phyloP scores from a whole-genome alignment of 2,113 vertebrate species.

The Mastomys coucha region DNA sequence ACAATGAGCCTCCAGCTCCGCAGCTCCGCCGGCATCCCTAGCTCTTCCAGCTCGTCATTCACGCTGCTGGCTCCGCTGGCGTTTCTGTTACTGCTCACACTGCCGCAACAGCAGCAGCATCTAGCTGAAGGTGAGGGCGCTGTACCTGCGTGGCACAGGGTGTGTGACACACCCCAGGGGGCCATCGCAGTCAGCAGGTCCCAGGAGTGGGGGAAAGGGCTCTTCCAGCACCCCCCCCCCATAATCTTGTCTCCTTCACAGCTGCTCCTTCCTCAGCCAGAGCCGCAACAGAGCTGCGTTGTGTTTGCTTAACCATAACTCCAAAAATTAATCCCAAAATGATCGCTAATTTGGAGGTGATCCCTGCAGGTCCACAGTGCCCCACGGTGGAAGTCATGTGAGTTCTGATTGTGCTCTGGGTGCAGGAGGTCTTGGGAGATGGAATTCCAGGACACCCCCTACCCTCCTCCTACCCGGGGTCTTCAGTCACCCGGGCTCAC shows the following conservation, averaged over 20 bases:
- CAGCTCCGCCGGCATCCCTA: fast-evolving
- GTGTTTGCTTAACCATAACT: conserved; percentile 48
- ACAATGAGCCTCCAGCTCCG: neutral
- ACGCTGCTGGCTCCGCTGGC: fast-evolving
- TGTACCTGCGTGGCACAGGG: fast-evolving
- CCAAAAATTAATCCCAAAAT: conserved; percentile 19
- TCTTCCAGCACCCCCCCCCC: neutral
- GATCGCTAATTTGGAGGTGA: conserved; percentile 59
- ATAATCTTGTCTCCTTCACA: neutral
- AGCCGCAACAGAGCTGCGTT: conserved; percentile 64
- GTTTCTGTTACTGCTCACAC: conserved; percentile 56
- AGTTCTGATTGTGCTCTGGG: neutral
- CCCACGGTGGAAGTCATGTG: conserved; percentile 70
- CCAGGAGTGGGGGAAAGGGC: neutral
- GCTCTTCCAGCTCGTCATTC: neutral
- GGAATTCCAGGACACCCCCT: no score
- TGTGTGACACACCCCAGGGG: neutral
- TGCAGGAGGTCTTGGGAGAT: neutral
- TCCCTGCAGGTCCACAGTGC: conserved; percentile 61
- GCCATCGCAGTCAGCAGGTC: neutral
- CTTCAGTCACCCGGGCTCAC: neutral
- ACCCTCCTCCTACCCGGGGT: neutral
- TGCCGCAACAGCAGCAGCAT: neutral
- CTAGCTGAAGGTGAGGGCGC: conserved; percentile 48
- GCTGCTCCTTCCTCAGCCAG: neutral